Evolutionary conservation across 1,140 invertebrate species (phyloP), one percentile per base, ranked within the genome.

Genomic region (Eumaeus atala): DNA sequence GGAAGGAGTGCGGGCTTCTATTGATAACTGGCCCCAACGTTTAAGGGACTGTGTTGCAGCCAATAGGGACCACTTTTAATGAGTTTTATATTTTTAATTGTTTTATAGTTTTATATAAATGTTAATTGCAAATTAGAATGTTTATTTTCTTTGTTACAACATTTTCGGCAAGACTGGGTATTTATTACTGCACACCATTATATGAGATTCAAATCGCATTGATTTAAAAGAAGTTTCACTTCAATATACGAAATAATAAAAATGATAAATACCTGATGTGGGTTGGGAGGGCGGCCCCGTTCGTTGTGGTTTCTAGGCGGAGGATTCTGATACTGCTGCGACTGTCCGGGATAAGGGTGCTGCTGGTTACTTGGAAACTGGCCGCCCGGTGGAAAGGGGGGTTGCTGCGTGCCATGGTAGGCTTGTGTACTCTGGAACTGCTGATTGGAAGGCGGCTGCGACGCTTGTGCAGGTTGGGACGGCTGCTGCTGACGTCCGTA

Each of bases 391-490:
- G 69, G 80, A 78, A 77, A 86, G 59, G 77, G 81, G 74, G 76
- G 83, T 84, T 77, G 83, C 81, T 86, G 83, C 81, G 81, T 86
- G 83, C 83, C 83, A 86, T 86, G 83, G 83, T 75, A 86, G 70
- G 76, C 77, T 82, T 64, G 83, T 84, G 83, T 84, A 87, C 61
- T 87, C 84, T 66, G 84, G 84, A 81, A 84, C 78, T 62, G 81
- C 81, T 74, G 89, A 65, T 72, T 88, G 72, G 84, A 84, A 72
- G 76, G 87, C 79, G 84, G 88, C 70, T 87, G 86, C 76, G 91
- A 91, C 68, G 90, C 90, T 79, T 88, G 88, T 67, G 72, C 75
- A 75, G 84, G 83, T 83, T 90, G 88, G 72, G 82, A 85, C 75
- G 83, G 82, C 82, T 87, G 86, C 80, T 88, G 87, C 74, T 87